These are phyloP conservation scores for Vulpes vulpes DNA, from an alignment of 2,113 vertebrate species.

Conservation along the genomic window DNA sequence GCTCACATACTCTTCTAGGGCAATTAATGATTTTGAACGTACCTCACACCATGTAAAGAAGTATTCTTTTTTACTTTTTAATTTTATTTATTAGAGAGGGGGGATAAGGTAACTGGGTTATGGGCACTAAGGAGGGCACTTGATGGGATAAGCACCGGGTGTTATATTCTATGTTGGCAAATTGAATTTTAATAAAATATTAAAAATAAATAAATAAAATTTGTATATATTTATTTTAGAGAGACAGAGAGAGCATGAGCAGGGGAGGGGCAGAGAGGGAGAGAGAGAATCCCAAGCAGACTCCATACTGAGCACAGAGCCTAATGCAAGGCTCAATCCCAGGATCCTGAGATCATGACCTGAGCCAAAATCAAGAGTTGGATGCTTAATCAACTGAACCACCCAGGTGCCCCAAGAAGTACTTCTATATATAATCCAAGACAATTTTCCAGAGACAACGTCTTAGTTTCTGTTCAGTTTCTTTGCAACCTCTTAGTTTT, in stretches of 20 bases:
- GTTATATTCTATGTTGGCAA: too few species aligned
- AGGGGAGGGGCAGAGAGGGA: neutral
- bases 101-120: too few species aligned
- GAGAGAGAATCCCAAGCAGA: neutral
- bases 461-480: neutral
- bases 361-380: too few species aligned
- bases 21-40: neutral
- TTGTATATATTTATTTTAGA: neutral
- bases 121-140: too few species aligned
- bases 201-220: too few species aligned
- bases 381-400: too few species aligned
- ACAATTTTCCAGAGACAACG: neutral
- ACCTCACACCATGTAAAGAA: neutral
- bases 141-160: too few species aligned
- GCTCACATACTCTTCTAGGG: neutral
- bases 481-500: neutral
- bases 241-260: neutral
- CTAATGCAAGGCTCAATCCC: neutral
- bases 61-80: neutral
- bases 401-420: neutral
- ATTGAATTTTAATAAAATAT: too few species aligned
- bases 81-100: neutral
- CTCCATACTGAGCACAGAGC: neutral
- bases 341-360: neutral
- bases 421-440: constrained; percentile 39